These are phyloP conservation scores for Torymus texanus DNA, from an alignment of 2,888 invertebrate genomes.

Conservation along the genomic window DNA sequence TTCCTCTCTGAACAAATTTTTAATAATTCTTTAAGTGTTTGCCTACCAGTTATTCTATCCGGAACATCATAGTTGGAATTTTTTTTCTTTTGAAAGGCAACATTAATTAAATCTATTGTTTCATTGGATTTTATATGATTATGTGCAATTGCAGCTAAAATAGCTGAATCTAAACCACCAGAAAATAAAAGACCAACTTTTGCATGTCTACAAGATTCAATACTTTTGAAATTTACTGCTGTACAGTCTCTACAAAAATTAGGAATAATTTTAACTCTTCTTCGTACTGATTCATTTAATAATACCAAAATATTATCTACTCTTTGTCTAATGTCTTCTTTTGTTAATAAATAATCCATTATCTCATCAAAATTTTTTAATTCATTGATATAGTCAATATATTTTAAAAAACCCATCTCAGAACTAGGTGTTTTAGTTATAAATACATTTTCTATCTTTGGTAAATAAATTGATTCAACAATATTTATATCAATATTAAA, in stretches of 20 bases:
- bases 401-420: conserved; percentile 58
- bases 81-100: conserved; percentile 85
- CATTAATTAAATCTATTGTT: conserved; percentile 93
- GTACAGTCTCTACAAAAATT: conserved; percentile 80
- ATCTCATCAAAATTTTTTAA: conserved; percentile 69
- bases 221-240: conserved; percentile 58
- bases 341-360: conserved; percentile 74
- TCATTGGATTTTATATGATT: conserved; percentile 80
- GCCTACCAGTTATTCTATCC: conserved; percentile 87
- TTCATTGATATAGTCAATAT: conserved; percentile 61
- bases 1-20: conserved; percentile 82
- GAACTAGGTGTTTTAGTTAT: conserved; percentile 45
- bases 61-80: conserved; percentile 82
- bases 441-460: conserved; percentile 22
- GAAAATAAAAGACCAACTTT: conserved; percentile 92
- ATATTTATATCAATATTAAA: conserved; percentile 68
- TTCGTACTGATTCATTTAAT: conserved; percentile 79
- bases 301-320: conserved; percentile 76
- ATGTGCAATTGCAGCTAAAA: conserved; percentile 88
- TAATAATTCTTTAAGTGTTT: conserved; percentile 83
- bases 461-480: conserved; percentile 62
- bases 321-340: conserved; percentile 72
- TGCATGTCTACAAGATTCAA: conserved; percentile 72
- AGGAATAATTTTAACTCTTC: conserved; percentile 80
- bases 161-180: conserved; percentile 96